phyloP scores from a whole-genome alignment of 1,140 invertebrate genomes.

The Drosophila pandora region DNA sequence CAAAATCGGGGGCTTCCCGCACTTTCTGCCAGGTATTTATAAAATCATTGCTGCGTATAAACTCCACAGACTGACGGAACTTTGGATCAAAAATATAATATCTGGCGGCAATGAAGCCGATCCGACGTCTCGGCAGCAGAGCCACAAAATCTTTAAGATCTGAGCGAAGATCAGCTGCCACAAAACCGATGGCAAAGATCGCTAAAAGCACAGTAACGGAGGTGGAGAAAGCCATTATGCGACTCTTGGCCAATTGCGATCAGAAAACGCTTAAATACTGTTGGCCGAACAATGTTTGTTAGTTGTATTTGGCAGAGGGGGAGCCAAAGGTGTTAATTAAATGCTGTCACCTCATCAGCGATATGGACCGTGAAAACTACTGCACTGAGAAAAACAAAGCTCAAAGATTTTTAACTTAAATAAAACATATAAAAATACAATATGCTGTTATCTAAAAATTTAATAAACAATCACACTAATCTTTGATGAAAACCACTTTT shows the following conservation, averaged over 20 bases:
- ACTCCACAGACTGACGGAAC: conserved; percentile 61
- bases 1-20: conserved; percentile 51
- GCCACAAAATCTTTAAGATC: conserved; percentile 66
- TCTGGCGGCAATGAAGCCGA: conserved; percentile 55
- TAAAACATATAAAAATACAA: too few relatives aligned
- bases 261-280: conserved; percentile 22
- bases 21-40: conserved; percentile 55
- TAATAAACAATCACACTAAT: neutral
- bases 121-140: conserved; percentile 59
- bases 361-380: conserved; percentile 41
- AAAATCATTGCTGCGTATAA: conserved; percentile 65
- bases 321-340: conserved; percentile 57
- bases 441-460: neutral
- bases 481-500: neutral
- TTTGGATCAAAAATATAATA: conserved; percentile 70
- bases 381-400: neutral
- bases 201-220: conserved; percentile 25
- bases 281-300: conserved; percentile 44
- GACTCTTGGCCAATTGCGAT: conserved; percentile 15
- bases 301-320: conserved; percentile 7
- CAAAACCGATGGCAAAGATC: neutral
- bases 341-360: conserved; percentile 20
- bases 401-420: neutral
- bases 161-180: conserved; percentile 39
- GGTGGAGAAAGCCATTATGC: conserved; percentile 34